Conservation (phyloP, 2,113 vertebrate genomes). For the Poecile atricapillus region DNA sequence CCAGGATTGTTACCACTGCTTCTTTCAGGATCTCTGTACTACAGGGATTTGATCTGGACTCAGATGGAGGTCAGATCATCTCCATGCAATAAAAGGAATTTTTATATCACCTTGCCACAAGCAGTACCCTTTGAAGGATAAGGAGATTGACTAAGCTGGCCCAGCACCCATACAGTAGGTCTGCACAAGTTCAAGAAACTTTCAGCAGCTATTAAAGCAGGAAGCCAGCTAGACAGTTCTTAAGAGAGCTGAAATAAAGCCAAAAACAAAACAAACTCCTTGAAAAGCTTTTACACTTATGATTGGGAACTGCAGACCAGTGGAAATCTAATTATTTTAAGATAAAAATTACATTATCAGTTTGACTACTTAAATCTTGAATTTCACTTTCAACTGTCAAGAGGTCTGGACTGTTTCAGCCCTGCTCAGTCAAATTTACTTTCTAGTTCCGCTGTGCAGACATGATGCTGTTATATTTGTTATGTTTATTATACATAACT, state of each 20-base stretch:
- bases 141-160: not conserved
- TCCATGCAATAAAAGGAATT: not conserved
- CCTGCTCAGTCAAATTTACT: not conserved
- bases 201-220: not conserved
- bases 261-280: not conserved
- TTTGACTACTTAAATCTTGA: not conserved
- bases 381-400: not conserved
- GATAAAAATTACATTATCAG: not conserved
- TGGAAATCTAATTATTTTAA: conserved; percentile 27
- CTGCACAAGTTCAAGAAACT: not conserved
- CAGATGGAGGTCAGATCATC: not conserved
- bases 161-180: not conserved
- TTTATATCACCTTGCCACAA: not conserved
- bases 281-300: not conserved
- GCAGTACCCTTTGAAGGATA: not conserved
- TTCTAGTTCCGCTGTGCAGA: not conserved
- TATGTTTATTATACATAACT: not conserved
- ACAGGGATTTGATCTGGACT: not conserved
- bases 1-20: not conserved
- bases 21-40: not conserved
- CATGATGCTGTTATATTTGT: not conserved
- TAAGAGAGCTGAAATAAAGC: not conserved
- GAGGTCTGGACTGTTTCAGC: not conserved
- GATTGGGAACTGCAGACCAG: not conserved
- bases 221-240: not conserved